Conservation (phyloP, 2,888 invertebrate genomes). For the Sarcophaga rosellei region DNA sequence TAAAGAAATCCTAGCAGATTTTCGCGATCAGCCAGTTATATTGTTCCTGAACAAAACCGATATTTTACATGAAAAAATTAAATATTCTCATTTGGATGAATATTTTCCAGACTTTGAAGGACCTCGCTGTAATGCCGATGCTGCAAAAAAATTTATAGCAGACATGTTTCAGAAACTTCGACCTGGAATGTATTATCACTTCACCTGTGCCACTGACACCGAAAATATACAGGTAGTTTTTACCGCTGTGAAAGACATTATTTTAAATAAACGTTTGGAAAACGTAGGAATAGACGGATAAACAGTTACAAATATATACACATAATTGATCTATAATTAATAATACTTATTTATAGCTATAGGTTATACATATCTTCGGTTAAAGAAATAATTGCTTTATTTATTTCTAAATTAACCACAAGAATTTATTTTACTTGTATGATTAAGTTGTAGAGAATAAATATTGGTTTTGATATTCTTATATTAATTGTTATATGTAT, state of each 20-base stretch:
- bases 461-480: neutral
- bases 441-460: neutral
- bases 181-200: constrained; percentile 45
- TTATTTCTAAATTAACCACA: neutral
- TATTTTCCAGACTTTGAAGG: constrained; percentile 91
- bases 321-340: neutral
- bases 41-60: constrained; percentile 93
- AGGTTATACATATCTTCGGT: too few relatives aligned
- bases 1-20: constrained; percentile 99
- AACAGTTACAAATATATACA: neutral
- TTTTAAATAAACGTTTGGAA: constrained; percentile 44
- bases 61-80: constrained; percentile 90
- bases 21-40: constrained; percentile 98
- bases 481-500: too few relatives aligned
- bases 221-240: constrained; percentile 58
- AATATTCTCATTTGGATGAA: constrained; percentile 98
- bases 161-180: constrained; percentile 44
- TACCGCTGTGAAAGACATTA: constrained; percentile 49
- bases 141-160: constrained; percentile 49
- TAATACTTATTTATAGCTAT: neutral
- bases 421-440: neutral
- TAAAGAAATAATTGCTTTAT: too few relatives aligned
- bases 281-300: constrained; percentile 38
- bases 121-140: constrained; percentile 7
- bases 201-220: constrained; percentile 62